Base-by-base conservation (phyloP, 2,113 vertebrate genomes). In the Opisthocomus hoazin region DNA sequence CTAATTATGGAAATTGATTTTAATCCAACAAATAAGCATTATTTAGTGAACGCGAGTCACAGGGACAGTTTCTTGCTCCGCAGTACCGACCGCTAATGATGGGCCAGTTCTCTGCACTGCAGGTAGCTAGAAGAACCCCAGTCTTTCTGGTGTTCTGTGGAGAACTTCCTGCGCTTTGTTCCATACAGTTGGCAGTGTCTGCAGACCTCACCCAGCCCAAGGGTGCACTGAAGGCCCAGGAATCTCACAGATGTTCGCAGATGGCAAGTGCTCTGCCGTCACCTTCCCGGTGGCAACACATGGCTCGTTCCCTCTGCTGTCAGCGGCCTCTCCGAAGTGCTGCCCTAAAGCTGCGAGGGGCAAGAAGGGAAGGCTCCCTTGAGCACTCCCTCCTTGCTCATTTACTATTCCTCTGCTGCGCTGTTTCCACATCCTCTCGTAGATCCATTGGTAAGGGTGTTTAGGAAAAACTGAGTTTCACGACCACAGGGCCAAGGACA, bases 301-400 rank as follows among this genome's bases (percentile, higher is more conserved):
- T 27, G 78, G 84, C 71, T 71, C 83, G 4, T 81, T 91, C 88
- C 85, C 27, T 19, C 43, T 74, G 87, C 89, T 90, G 87, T 71
- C 93, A 93, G 66, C 89, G 94, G 74, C 68, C 84, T 84, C 82
- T 92, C 78, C 65, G 11, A 54, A 96, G 37, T 39, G 36, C 83
- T 94, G 83, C 93, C 85, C 80, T 45, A 50, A 45, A 85, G 75
- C 70, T 69, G 22, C 7, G 63, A 61, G 63, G 80, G 29, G 24
- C 18, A 65, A 18, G 60, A 43, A 69, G 53, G n/a, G 34, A 84
- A 87, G n/a, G 79, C 22, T 88, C 61, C 66, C 80, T 68, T 3
- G 1, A 80, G 54, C 53, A 20, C 37, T 76, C 61, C 19, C 37
- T 77, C n/a, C 58, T 14, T 32, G 3, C 43, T 71, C 41, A 23